Percentiles rank a stretch among this genome's conserved stretches.
phyloP scores from a whole-genome alignment of 2,113 vertebrate genomes.

The Gasterosteus aculeatus region DNA sequence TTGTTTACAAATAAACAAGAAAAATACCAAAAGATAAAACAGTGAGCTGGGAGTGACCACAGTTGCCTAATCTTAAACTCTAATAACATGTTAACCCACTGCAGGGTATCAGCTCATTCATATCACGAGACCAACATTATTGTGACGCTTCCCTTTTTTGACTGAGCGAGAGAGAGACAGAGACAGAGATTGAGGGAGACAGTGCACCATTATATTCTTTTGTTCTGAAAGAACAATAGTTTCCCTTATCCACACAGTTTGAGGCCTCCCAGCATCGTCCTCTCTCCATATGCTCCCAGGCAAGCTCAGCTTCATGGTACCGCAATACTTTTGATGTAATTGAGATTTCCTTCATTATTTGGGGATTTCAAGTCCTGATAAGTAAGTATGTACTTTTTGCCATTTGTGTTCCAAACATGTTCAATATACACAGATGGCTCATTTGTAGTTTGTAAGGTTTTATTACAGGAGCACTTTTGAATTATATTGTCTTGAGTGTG shows the following conservation, averaged over 20 bases:
- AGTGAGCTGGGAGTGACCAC: background rate
- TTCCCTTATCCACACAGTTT: slow-evolving; percentile 65
- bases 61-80: background rate
- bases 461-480: background rate
- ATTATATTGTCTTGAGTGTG: background rate
- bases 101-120: background rate
- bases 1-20: too few relatives aligned
- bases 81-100: background rate
- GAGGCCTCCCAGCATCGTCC: slow-evolving; percentile 65
- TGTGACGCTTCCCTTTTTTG: slow-evolving; percentile 13
- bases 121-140: slow-evolving; percentile 1
- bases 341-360: slow-evolving; percentile 30
- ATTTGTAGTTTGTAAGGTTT: background rate
- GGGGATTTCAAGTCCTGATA: slow-evolving; percentile 31
- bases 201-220: slow-evolving; percentile 49
- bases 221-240: slow-evolving; percentile 68
- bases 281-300: slow-evolving; percentile 34
- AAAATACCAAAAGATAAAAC: too few relatives aligned
- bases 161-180: background rate
- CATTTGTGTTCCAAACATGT: background rate
- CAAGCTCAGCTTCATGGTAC: slow-evolving; percentile 39
- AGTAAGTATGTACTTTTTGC: slow-evolving; percentile 1
- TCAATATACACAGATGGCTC: background rate
- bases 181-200: slow-evolving; percentile 18
- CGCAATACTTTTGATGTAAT: slow-evolving; percentile 13